These are phyloP conservation scores for Torymus texanus DNA, from an alignment of 2,888 invertebrate genomes.

Conservation along the genomic window DNA sequence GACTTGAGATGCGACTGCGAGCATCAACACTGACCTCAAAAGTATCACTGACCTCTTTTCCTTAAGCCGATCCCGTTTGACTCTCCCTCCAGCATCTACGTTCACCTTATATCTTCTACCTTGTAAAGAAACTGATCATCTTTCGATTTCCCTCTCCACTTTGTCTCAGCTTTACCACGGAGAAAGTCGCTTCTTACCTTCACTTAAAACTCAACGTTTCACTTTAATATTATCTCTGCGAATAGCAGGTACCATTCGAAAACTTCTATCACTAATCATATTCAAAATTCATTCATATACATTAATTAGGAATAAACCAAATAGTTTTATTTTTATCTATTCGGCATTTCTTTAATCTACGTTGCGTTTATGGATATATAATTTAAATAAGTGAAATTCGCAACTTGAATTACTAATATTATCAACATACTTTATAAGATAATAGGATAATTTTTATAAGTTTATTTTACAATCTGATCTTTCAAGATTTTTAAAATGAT, in stretches of 20 bases:
- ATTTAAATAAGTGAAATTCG: no score
- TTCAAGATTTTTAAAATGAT: no score
- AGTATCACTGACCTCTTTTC: conserved; percentile 51
- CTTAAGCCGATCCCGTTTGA: conserved; percentile 47
- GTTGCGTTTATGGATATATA: no score
- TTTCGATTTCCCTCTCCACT: conserved; percentile 33
- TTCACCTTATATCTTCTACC: background rate
- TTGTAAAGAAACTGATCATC: conserved; percentile 26
- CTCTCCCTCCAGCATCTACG: conserved; percentile 51
- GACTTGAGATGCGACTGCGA: conserved; percentile 4
- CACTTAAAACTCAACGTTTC: conserved; percentile 12
- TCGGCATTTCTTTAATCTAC: no score
- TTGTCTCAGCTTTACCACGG: background rate
- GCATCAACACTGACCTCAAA: conserved; percentile 52
- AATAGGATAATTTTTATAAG: no score
- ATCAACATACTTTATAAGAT: no score
- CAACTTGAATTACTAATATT: no score
- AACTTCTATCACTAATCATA: no score
- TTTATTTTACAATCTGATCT: no score
- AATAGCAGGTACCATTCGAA: conserved; percentile 33
- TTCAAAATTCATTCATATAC: no score
- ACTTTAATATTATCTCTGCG: background rate
- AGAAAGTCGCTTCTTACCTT: conserved; percentile 50
- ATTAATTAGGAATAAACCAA: no score
- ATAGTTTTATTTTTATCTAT: no score